These are phyloP conservation scores for Cyprinodon diabolis DNA, from an alignment of 2,797 vertebrate species.

Conservation along the genomic window DNA sequence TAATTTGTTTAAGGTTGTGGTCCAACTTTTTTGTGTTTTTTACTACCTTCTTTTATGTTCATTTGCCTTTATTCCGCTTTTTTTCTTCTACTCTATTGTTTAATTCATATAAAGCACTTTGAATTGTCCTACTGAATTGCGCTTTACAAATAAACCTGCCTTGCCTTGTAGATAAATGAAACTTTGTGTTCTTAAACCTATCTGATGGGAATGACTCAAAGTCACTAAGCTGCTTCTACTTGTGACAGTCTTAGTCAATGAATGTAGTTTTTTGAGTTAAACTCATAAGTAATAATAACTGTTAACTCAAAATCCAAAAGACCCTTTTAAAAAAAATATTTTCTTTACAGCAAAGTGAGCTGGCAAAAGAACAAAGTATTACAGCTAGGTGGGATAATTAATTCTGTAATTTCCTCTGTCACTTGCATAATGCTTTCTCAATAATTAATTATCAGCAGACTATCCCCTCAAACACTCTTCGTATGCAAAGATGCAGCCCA, in stretches of 20 bases:
- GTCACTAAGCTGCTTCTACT: constrained; percentile 2
- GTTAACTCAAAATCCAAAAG: neutral
- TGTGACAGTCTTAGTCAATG: neutral
- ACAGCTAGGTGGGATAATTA: constrained; percentile 32
- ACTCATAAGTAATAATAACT: constrained; percentile 10
- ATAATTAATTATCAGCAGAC: neutral
- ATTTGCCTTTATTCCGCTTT: too few relatives aligned
- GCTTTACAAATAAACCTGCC: too few relatives aligned
- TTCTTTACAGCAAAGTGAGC: constrained; percentile 6
- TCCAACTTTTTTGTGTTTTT: too few relatives aligned
- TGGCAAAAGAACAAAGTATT: constrained; percentile 6
- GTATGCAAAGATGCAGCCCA: neutral
- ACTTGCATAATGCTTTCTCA: neutral
- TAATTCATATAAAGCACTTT: too few relatives aligned
- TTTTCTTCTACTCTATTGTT: too few relatives aligned
- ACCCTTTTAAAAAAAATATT: neutral
- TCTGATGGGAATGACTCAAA: constrained; percentile 12
- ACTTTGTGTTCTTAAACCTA: neutral
- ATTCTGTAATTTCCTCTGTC: neutral
- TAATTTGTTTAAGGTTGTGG: too few relatives aligned
- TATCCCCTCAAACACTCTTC: neutral
- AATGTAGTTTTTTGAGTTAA: neutral
- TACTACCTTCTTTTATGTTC: too few relatives aligned
- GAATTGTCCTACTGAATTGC: too few relatives aligned
- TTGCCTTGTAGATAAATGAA: neutral